Evolutionary conservation across 2,888 invertebrate genomes (phyloP).

Genomic region (Lepidocyrtoides sp.): DNA sequence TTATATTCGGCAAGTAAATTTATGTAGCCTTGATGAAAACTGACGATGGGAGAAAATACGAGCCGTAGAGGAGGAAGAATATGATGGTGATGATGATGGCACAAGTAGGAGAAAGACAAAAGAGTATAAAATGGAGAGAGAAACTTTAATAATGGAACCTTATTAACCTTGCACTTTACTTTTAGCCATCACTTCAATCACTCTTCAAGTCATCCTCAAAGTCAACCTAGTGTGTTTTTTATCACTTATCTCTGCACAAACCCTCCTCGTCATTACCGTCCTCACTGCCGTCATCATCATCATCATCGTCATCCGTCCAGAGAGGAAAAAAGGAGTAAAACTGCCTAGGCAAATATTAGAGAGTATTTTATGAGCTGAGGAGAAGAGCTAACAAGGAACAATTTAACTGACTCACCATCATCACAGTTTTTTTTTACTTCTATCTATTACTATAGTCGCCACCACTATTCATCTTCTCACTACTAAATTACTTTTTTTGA

Average conservation of each 20-base stretch:
- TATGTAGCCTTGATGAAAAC: background rate
- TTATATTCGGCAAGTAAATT: background rate
- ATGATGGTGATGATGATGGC: background rate
- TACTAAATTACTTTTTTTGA: constrained; percentile 1
- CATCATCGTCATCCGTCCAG: background rate
- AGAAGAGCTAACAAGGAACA: background rate
- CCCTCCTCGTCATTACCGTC: background rate
- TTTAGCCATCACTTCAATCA: constrained; percentile 8
- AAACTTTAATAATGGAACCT: constrained; percentile 14
- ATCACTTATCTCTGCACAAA: background rate
- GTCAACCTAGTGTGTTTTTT: background rate
- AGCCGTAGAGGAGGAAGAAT: background rate
- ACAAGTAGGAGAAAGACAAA: background rate
- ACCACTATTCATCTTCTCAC: too few species aligned
- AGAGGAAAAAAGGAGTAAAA: too few species aligned
- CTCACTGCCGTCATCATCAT: background rate
- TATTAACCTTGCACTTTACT: constrained; percentile 61
- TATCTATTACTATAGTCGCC: too few species aligned
- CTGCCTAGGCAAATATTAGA: background rate
- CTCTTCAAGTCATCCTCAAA: background rate
- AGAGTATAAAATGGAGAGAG: background rate
- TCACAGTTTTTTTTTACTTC: background rate
- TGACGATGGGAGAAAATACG: background rate
- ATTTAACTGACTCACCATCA: background rate
- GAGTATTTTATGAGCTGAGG: background rate